phyloP scores from a whole-genome alignment of 2,113 vertebrate genomes.

The Holacanthus passer region DNA sequence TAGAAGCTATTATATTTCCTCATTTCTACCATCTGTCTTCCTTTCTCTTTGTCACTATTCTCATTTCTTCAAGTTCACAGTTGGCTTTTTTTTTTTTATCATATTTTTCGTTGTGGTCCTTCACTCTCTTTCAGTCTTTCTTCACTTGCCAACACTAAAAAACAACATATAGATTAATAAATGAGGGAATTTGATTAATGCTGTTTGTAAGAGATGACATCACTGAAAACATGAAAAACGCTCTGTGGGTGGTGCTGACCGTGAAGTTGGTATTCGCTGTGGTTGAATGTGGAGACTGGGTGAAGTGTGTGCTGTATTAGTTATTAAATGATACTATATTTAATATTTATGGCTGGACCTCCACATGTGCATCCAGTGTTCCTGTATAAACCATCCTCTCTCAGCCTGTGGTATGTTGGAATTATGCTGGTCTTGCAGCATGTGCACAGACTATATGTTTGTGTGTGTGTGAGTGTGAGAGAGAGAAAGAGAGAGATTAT shows the following conservation, averaged over 20 bases:
- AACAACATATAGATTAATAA: not conserved
- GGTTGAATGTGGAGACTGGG: not conserved
- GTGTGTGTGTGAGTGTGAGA: not conserved
- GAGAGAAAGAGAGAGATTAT: no score
- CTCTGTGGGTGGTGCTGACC: not conserved
- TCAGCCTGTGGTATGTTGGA: slow-evolving; percentile 10
- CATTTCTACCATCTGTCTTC: slow-evolving; percentile 27
- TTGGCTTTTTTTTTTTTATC: not conserved
- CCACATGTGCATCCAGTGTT: not conserved
- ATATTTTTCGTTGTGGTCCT: not conserved
- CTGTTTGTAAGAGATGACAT: not conserved
- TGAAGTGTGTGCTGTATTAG: not conserved
- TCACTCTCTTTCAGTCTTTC: not conserved
- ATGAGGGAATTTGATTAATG: not conserved
- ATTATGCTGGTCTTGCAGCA: not conserved
- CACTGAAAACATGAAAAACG: not conserved
- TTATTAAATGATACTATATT: not conserved
- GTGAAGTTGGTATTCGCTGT: not conserved
- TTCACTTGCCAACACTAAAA: not conserved
- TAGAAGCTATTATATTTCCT: slow-evolving; percentile 14
- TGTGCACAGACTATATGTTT: not conserved
- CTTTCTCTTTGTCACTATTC: not conserved
- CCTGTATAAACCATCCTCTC: not conserved
- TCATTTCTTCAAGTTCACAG: not conserved
- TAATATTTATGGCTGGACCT: not conserved